Evolutionary conservation across 2,113 vertebrate species (phyloP), one percentile per base, ranked within the genome.

Genomic region (Oryzias curvinotus): DNA sequence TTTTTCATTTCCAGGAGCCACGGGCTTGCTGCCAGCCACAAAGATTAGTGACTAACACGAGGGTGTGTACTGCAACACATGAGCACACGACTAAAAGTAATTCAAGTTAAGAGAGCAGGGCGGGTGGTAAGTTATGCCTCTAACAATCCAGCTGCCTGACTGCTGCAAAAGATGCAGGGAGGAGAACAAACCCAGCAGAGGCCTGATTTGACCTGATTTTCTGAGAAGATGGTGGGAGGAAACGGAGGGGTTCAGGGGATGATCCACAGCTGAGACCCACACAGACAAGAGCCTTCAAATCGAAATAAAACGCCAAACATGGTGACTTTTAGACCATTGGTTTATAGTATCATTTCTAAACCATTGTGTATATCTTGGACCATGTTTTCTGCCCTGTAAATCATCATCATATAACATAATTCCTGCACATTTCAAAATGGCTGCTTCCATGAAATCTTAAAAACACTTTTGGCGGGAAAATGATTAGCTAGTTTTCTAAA

Each of bases 131-230:
- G 74, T 45, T 18, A n/a, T 56, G 41, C 62, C 53, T 65, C 44
- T n/a, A 62, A 66, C 78, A 63, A 55, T 60, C 75, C 75, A 71
- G 73, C 68, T 71, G 71, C 67, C 51, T 15, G 78, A 77, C 57
- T 62, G 47, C 10, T n/a, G 61, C 61, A 58, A 10, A 69, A 75
- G 76, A 78, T 89, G 77, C 75, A 71, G 65, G 56, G 72, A 66
- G 69, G 65, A 44, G 59, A 73, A 61, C 52, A 58, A 74, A 62
- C 51, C 66, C 43, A 66, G 52, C 69, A 57, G 62, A 28, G 51
- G 62, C 52, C 55, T 52, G 36, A 52, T 58, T 53, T 78, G 77
- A 57, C 85, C 81, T 87, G 68, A 49, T 83, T 88, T 83, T 46
- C 43, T 71, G 30, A 48, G 55, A 58, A 26, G 57, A 26, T 14